Evolutionary conservation across 2,113 vertebrate genomes (phyloP).

Genomic region (Recurvirostra avosetta): DNA sequence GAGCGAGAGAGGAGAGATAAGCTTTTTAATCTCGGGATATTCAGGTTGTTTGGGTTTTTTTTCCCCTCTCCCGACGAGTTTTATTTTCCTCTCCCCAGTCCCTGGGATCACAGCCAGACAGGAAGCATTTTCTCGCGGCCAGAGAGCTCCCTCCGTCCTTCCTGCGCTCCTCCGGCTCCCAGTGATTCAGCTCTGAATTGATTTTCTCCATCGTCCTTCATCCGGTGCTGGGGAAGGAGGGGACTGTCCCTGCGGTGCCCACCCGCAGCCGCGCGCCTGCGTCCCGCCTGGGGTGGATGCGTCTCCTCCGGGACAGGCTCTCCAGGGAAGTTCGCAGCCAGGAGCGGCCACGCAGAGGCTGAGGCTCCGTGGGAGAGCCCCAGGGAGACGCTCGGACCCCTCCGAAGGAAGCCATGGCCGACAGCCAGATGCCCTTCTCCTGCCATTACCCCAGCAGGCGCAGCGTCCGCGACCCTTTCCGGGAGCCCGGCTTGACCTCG

Average conservation of each 20-base stretch:
- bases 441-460: constrained; percentile 81
- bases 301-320: neutral
- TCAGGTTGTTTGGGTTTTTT: neutral
- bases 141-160: constrained; percentile 30
- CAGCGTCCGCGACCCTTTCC: constrained; percentile 86
- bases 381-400: neutral
- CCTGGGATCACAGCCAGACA: constrained; percentile 51
- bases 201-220: constrained; percentile 1
- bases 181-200: constrained; percentile 10
- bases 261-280: neutral
- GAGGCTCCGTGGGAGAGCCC: neutral
- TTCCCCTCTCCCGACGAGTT: neutral
- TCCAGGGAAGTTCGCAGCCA: neutral
- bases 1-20: neutral
- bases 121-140: constrained; percentile 29
- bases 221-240: neutral
- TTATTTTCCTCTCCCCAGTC: neutral
- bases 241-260: neutral
- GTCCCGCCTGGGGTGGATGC: constrained; percentile 15
- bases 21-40: neutral
- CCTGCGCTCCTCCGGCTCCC: neutral
- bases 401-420: constrained; percentile 79
- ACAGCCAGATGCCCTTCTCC: constrained; percentile 85
- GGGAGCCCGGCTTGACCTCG: constrained; percentile 83
- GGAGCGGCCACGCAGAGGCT: neutral